Base-by-base conservation (phyloP, 2,888 invertebrate genomes). In the Ophion slaviceki region DNA sequence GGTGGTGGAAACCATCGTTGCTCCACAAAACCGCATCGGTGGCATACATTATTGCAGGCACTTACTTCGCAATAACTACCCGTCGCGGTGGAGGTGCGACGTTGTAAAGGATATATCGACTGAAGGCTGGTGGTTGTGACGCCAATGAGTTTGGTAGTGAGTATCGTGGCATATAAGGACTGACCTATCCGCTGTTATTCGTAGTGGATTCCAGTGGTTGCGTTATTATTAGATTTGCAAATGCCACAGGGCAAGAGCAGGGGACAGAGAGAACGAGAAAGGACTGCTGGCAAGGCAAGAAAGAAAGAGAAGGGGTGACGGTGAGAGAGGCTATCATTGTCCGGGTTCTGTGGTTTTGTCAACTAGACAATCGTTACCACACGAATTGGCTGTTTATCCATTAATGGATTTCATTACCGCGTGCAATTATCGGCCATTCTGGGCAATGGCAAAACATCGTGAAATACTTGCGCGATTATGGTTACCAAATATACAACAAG, bases 321-420 rank as follows among this genome's bases (percentile, higher is more conserved):
- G 24, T 66, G 67, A 61, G 47, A 66, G n/a, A 45, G 32, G 47
- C 45, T 24, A 77, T 77, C 57, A n/a, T 40, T 57, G 7, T 24
- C 10, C 20, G 8, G 61, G 24, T 20, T 74, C 47, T 74, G 74
- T 78, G 83, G 83, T 83, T 71, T 59, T 45, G 64, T 61, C 57
- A 20, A 36, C 47, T 74, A 67, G 53, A 62, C 64, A 45, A 32
- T 47, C 47, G 53, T 75, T 32, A 61, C 61, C 53, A 20, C 45
- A 36, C 62, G 70, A 70, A 57, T 77, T 47, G 17, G 53, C 47
- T 71, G 82, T 77, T 77, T 59, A 57, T 76, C 66, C 71, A 57
- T 77, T 64, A 71, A 71, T 64, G 36, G 70, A 82, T 76, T 82
- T 70, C 68, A 82, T 82, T 71, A 71, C 5, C 53, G 36, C 28